Base-by-base conservation (phyloP, 2,797 vertebrate genomes). In the Semaprochilodus insignis region DNA sequence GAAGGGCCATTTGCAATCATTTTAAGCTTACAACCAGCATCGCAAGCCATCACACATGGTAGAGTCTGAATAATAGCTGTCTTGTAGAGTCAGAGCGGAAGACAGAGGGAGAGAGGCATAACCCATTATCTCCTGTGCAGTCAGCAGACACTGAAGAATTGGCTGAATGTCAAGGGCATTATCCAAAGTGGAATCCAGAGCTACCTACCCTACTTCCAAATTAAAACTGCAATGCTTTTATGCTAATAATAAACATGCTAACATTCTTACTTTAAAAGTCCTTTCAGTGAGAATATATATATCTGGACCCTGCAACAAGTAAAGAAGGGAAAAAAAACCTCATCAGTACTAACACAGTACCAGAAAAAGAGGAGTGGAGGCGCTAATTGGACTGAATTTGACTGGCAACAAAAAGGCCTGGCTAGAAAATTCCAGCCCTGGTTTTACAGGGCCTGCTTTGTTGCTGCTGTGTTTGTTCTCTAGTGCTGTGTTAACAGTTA, bases 401-500 rank as follows among this genome's bases (percentile, higher is more conserved):
- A 90, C 80, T 63, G 90, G 88, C 88, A 93, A 94, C 89, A 92
- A 93, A 40, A 91, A 91, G 90, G 91, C 83, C 81, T 85, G 88
- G 87, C 93, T 94, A 89, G 95, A 95, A 94, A 93, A 93, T 94
- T 95, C 93, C 91, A 89, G 91, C 88, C 89, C 83, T 86, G 86
- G 91, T 89, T 91, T 91, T 89, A 93, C 93, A 95, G 91, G 85
- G 90, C 88, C 83, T 71, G 91, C 93, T 94, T 95, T 94, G 93
- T 95, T 93, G 89, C 87, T 71, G 74, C 76, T 85, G 88, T 89
- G 88, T 94, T 92, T 94, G 91, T 93, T 92, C 92, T 90, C 88
- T 89, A 89, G 84, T 94, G 93, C 94, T 94, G 92, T 93, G 93
- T 94, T 94, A 93, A 95, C 93, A 94, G 91, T 93, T 93, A 93